Conservation (phyloP, 2,113 vertebrate species). For the Acrocephalus kingi region DNA sequence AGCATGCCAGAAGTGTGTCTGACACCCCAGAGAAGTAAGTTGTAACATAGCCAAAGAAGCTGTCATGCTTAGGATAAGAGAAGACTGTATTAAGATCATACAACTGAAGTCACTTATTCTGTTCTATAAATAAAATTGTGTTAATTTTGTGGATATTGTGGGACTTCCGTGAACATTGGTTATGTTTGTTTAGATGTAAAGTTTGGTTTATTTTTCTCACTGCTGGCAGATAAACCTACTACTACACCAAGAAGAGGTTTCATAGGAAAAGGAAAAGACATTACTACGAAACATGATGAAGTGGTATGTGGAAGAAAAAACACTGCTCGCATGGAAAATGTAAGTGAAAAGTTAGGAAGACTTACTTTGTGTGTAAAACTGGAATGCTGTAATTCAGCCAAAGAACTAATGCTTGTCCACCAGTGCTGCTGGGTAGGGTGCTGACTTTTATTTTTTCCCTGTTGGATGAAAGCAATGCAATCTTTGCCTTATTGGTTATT, state of each 20-base stretch:
- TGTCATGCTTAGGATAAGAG: neutral
- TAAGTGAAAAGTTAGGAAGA: slow-evolving; percentile 67
- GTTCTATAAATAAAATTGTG: neutral
- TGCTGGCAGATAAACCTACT: slow-evolving; percentile 85
- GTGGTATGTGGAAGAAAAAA: slow-evolving; percentile 94
- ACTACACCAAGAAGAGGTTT: slow-evolving; percentile 89
- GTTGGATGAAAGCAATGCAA: neutral
- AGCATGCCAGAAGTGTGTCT: neutral
- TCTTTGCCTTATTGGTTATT: neutral
- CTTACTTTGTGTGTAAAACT: neutral
- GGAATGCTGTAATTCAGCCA: neutral
- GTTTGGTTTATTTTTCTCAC: slow-evolving; percentile 19
- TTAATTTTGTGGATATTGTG: neutral
- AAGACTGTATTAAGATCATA: neutral
- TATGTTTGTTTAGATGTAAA: neutral
- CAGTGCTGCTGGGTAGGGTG: neutral
- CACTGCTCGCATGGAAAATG: slow-evolving; percentile 96
- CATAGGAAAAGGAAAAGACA: slow-evolving; percentile 93
- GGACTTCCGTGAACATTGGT: neutral
- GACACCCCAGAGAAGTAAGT: neutral
- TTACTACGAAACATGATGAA: slow-evolving; percentile 97
- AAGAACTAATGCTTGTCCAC: neutral
- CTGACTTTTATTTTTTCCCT: neutral
- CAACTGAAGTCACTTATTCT: neutral
- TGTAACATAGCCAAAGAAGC: neutral